These are phyloP conservation scores for Nerophis ophidion DNA, from an alignment of 2,113 vertebrate species.

Conservation along the genomic window DNA sequence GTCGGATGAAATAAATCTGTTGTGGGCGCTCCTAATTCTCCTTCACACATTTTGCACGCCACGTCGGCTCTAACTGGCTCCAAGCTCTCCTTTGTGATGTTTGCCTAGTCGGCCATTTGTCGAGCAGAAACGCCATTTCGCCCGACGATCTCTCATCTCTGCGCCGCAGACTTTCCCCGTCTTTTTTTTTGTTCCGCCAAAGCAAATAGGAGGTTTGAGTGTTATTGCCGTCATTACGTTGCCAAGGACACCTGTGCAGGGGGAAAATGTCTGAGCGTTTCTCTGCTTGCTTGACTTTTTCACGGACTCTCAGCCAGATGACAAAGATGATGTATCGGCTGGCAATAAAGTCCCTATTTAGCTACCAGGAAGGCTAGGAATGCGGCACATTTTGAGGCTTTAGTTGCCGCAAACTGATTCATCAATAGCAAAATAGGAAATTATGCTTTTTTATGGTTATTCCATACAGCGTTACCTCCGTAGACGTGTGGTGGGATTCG, in stretches of 20 bases:
- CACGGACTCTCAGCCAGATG: background rate
- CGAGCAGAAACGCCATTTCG: background rate
- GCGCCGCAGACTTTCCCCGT: background rate
- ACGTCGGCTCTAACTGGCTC: too few species aligned
- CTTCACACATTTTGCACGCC: too few species aligned
- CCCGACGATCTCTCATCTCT: background rate
- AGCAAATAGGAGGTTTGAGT: background rate
- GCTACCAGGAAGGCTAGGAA: background rate
- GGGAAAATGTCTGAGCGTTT: background rate
- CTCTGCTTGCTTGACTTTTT: background rate
- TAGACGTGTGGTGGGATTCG: too few species aligned
- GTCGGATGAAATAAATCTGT: constrained; percentile 1
- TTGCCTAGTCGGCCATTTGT: background rate
- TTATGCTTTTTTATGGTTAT: too few species aligned
- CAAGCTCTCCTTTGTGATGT: too few species aligned
- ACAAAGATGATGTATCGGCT: background rate
- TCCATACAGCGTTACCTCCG: too few species aligned
- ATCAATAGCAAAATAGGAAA: background rate
- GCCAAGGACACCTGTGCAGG: constrained; percentile 4
- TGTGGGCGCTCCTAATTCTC: too few species aligned
- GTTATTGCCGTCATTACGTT: background rate
- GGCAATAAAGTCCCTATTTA: too few species aligned
- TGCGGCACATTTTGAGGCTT: background rate
- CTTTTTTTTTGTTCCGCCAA: background rate
- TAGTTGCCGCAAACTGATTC: background rate